Evolutionary conservation across 92 coral and sea anemone genomes (phyloP).

Genomic region (Bergia puertoricense): DNA sequence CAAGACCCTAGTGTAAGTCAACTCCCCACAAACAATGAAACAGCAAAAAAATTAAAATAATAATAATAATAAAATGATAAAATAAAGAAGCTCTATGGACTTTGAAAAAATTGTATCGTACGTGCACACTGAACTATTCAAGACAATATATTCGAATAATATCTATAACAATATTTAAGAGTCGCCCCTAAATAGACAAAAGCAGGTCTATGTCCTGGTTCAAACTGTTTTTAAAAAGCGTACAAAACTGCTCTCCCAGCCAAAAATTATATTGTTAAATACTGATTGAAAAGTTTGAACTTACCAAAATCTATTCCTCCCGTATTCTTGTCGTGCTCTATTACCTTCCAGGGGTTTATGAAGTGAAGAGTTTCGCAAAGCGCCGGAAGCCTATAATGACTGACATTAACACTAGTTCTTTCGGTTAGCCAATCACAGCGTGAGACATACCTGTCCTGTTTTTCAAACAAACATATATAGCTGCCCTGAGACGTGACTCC

Average conservation of each 20-base stretch:
- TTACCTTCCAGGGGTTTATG: not conserved
- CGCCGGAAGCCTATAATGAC: not conserved
- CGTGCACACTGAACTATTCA: not conserved
- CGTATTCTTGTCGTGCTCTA: not conserved
- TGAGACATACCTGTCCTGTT: not conserved
- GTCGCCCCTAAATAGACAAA: not conserved
- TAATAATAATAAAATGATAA: too few relatives aligned
- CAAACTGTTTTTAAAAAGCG: not conserved
- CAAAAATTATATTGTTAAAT: too few relatives aligned
- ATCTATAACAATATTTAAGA: too few relatives aligned
- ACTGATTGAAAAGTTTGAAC: too few relatives aligned
- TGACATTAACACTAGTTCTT: not conserved
- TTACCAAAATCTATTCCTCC: not conserved
- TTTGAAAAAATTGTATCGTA: too few relatives aligned
- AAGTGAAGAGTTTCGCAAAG: not conserved
- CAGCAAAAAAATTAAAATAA: not conserved
- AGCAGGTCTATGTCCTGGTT: not conserved
- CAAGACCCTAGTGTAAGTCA: not conserved
- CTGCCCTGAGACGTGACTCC: not conserved
- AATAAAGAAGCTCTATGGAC: too few relatives aligned
- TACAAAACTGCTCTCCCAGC: not conserved
- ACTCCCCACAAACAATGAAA: not conserved
- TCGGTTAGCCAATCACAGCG: not conserved
- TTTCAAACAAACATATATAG: not conserved
- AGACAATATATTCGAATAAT: too few relatives aligned